phyloP scores from a whole-genome alignment of 1,140 invertebrate genomes.

The Aphidius gifuensis region DNA sequence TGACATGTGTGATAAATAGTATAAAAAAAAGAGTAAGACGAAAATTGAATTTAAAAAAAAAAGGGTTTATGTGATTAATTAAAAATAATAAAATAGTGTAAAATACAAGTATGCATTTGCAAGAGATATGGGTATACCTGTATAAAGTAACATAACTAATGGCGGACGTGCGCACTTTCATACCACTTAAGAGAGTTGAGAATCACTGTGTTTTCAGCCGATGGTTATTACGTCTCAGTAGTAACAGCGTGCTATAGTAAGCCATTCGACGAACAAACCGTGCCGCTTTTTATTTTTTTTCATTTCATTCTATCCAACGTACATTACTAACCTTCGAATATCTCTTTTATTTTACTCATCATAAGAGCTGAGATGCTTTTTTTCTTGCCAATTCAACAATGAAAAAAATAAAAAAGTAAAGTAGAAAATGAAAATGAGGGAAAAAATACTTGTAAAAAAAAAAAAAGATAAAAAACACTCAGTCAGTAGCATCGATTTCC shows the following conservation, averaged over 20 bases:
- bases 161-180: slow-evolving; percentile 43
- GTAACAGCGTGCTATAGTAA: slow-evolving; percentile 10
- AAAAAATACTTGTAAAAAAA: too few species aligned
- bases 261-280: slow-evolving; percentile 17
- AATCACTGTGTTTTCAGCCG: slow-evolving; percentile 31
- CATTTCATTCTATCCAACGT: too few species aligned
- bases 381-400: neutral
- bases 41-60: too few species aligned
- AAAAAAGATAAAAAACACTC: too few species aligned
- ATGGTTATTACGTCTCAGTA: slow-evolving; percentile 17
- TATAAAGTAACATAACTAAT: slow-evolving; percentile 12
- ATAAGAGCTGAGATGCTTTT: neutral
- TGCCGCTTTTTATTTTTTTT: slow-evolving; percentile 21
- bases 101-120: too few species aligned
- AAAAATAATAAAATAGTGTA: too few species aligned
- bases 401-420: neutral
- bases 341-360: neutral
- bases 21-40: too few species aligned
- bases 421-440: neutral
- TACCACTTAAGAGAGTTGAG: slow-evolving; percentile 35
- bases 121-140: too few species aligned
- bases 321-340: neutral
- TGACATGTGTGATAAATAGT: too few species aligned
- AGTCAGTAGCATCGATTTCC: too few species aligned
- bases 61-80: too few species aligned